Evolutionary conservation across 2,113 vertebrate genomes (phyloP).

Genomic region (Brachionichthys hirsutus): DNA sequence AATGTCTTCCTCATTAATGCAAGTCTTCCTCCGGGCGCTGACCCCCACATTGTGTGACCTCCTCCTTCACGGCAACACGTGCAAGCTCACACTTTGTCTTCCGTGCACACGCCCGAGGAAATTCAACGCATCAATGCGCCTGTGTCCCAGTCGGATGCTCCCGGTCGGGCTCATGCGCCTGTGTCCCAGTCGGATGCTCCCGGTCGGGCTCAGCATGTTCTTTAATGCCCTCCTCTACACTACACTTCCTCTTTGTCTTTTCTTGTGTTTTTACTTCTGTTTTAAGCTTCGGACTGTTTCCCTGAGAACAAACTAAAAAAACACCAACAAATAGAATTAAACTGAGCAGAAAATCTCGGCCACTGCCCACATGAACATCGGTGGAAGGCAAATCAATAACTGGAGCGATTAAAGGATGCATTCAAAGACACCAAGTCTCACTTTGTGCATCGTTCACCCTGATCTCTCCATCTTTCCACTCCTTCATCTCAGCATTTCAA

Average conservation of each 20-base stretch:
- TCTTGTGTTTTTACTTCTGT: background rate
- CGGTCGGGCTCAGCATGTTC: conserved; percentile 27
- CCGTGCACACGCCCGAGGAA: background rate
- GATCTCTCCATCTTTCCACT: no score
- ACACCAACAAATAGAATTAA: background rate
- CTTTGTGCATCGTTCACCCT: background rate
- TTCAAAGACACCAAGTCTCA: background rate
- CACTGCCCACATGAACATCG: no score
- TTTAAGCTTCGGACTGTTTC: background rate
- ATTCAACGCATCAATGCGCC: conserved; percentile 5
- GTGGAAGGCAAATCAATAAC: background rate
- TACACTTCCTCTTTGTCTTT: background rate
- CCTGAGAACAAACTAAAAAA: no score
- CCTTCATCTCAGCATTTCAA: background rate
- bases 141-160: background rate
- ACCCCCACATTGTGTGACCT: conserved; percentile 23
- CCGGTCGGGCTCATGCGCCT: conserved; percentile 23
- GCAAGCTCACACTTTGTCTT: background rate
- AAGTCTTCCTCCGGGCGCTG: conserved; percentile 30
- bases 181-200: background rate
- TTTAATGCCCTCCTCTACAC: conserved; percentile 3
- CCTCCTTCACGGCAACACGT: background rate
- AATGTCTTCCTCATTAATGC: conserved; percentile 33
- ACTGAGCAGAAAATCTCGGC: no score
- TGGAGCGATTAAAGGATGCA: background rate